Conservation (phyloP, 2,888 invertebrate genomes). For the Drosophila glabriapex region DNA sequence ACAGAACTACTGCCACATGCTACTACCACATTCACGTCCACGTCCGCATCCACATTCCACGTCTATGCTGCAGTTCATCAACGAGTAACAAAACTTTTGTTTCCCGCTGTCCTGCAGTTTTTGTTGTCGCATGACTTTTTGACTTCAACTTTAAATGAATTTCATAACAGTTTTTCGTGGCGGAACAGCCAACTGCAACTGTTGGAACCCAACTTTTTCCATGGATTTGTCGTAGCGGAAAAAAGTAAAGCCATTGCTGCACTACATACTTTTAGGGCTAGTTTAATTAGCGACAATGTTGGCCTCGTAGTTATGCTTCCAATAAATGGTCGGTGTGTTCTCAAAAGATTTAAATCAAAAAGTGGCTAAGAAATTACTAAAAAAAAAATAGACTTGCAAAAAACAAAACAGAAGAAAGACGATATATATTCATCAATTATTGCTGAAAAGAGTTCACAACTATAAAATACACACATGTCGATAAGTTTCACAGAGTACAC, state of each 20-base stretch:
- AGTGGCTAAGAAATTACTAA: not conserved
- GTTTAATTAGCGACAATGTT: slow-evolving; percentile 49
- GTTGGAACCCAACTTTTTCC: slow-evolving; percentile 60
- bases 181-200: slow-evolving; percentile 25
- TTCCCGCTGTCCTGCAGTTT: slow-evolving; percentile 27
- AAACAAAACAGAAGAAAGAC: not conserved
- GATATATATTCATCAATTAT: not conserved
- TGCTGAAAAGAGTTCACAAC: not conserved
- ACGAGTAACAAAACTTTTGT: slow-evolving; percentile 60
- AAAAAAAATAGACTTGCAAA: not conserved
- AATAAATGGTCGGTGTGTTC: slow-evolving; percentile 37
- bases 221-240: slow-evolving; percentile 52
- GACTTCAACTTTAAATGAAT: slow-evolving; percentile 75
- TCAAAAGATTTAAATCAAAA: slow-evolving; percentile 7
- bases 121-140: slow-evolving; percentile 63
- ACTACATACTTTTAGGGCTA: slow-evolving; percentile 45
- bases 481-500: not conserved
- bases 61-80: slow-evolving; percentile 68
- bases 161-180: slow-evolving; percentile 61
- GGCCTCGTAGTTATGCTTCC: slow-evolving; percentile 31
- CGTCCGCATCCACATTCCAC: slow-evolving; percentile 11
- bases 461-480: not conserved
- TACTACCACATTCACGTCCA: slow-evolving; percentile 43
- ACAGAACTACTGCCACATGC: slow-evolving; percentile 50
- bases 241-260: slow-evolving; percentile 34